Evolutionary conservation across 2,113 vertebrate species (phyloP).

Genomic region (Aramus guarauna): DNA sequence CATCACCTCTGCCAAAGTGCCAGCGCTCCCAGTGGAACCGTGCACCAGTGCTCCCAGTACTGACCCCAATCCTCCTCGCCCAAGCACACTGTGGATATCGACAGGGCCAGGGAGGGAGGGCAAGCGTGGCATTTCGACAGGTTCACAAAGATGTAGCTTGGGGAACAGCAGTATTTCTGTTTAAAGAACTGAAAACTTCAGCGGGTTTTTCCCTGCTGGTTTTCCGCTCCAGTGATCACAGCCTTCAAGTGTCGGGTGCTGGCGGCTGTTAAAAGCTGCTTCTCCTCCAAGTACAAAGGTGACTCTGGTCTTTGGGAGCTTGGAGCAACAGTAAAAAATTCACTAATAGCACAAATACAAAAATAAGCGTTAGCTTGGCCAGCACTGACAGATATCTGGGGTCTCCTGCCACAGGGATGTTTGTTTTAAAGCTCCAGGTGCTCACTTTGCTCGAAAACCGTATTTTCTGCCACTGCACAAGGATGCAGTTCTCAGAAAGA

Average conservation of each 20-base stretch:
- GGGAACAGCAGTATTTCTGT: background rate
- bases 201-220: background rate
- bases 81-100: background rate
- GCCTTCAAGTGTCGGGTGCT: background rate
- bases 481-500: background rate
- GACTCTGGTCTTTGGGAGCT: background rate
- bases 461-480: background rate
- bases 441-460: background rate
- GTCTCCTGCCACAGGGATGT: background rate
- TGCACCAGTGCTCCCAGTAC: accelerated
- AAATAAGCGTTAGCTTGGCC: background rate
- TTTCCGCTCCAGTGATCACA: background rate
- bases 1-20: background rate
- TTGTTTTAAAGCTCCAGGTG: background rate
- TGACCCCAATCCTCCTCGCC: accelerated
- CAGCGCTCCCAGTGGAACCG: background rate
- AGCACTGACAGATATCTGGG: background rate
- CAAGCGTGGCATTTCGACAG: accelerated
- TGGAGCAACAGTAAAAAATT: background rate
- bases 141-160: background rate
- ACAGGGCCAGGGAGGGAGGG: background rate
- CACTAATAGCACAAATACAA: background rate
- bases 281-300: background rate
- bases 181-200: background rate
- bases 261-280: background rate